Conservation (phyloP, 2,888 invertebrate genomes). For the Lissonota sp. region DNA sequence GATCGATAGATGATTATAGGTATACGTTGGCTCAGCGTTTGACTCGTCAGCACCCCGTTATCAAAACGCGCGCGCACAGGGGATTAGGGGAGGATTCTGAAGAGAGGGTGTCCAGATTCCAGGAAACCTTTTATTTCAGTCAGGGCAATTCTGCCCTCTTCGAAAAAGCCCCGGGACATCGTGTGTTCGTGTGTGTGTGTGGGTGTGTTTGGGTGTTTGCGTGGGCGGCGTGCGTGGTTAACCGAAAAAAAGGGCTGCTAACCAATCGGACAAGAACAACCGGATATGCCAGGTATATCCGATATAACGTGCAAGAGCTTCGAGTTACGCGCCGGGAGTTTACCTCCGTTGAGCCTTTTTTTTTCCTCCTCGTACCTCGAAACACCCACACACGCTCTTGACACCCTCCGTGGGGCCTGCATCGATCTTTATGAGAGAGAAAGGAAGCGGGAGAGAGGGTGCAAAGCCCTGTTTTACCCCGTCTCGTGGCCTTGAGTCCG, state of each 20-base stretch:
- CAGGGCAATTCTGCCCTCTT: slow-evolving; percentile 9
- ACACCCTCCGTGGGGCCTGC: slow-evolving; percentile 6
- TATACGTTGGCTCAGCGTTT: not conserved
- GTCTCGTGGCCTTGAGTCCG: slow-evolving; percentile 26
- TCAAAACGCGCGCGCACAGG: not conserved
- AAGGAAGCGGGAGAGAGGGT: slow-evolving; percentile 36
- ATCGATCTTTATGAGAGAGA: slow-evolving; percentile 30
- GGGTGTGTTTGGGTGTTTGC: slow-evolving; percentile 13
- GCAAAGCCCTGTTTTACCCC: slow-evolving; percentile 34
- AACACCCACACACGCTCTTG: slow-evolving; percentile 22
- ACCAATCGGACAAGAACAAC: slow-evolving; percentile 16
- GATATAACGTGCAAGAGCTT: slow-evolving; percentile 23
- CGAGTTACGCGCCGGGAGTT: slow-evolving; percentile 25
- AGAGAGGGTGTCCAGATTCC: not conserved
- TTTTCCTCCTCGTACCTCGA: not conserved
- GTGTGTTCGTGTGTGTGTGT: not conserved
- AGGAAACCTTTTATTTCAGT: not conserved
- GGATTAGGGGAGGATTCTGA: not conserved
- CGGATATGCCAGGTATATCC: slow-evolving; percentile 30
- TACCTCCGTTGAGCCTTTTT: slow-evolving; percentile 15
- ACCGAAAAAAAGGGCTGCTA: slow-evolving; percentile 12
- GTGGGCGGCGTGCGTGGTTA: slow-evolving; percentile 23
- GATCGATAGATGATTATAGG: not conserved
- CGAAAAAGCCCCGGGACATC: slow-evolving; percentile 12
- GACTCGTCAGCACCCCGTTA: not conserved